Conservation (phyloP, 2,113 vertebrate species). For the Tamias sibiricus region DNA sequence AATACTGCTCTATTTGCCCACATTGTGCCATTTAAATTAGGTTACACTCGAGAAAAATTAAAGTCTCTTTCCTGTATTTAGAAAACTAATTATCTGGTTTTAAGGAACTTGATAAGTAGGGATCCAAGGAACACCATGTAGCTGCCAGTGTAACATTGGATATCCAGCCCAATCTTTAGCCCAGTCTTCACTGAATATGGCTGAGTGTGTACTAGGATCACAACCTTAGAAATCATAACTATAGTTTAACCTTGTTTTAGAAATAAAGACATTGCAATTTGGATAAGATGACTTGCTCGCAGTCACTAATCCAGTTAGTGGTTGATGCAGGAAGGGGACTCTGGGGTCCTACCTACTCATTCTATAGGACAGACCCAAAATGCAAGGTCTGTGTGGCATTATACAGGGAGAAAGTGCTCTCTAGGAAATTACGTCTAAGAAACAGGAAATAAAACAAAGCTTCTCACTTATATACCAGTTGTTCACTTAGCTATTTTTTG, state of each 20-base stretch:
- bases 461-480: background rate
- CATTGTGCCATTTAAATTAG: background rate
- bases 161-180: background rate
- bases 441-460: background rate
- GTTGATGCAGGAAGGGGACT: background rate
- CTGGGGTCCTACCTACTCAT: background rate
- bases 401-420: background rate
- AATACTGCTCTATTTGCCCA: background rate
- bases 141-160: rapidly evolving
- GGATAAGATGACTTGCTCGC: background rate
- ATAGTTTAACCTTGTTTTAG: background rate
- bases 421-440: background rate
- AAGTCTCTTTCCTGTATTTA: conserved; percentile 9
- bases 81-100: background rate
- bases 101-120: background rate
- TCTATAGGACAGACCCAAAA: background rate
- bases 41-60: background rate
- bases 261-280: background rate
- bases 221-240: background rate
- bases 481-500: background rate
- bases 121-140: background rate
- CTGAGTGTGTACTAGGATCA: background rate
- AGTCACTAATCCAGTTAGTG: no score
- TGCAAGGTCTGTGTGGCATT: background rate
- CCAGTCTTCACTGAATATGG: background rate